Base-by-base conservation (phyloP, 2,888 invertebrate species). In the Drosophila atroscutellata region DNA sequence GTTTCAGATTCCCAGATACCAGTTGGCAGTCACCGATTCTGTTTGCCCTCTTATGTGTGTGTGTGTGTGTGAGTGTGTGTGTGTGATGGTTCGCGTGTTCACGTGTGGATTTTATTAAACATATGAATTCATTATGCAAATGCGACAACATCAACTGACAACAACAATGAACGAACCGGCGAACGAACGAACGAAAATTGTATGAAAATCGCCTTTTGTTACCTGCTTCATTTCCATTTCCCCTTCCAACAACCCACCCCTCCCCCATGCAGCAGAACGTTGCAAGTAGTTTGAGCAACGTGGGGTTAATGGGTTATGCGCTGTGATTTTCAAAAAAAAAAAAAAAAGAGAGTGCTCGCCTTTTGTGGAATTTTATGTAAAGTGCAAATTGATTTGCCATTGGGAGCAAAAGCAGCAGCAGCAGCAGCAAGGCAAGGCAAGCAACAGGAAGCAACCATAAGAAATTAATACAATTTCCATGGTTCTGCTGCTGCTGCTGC, bases 71-170 rank as follows among this genome's bases (percentile, higher is more conserved):
- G 15, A 15, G 6, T 24, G 24, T 18, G n/a, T n/a, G 39, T 18
- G 32, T 26, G 24, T 50, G n/a, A n/a, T 32, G 37, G 13, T n/a
- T n/a, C 60, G 36, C 82, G 67, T 84, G 81, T 77, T 85, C 84
- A 83, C 88, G 83, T 85, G 88, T 85, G 85, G 83, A 85, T 86
- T 88, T 86, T 86, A 86, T 88, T 88, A 90, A 85, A 86, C 90
- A 89, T 89, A 89, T 90, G 89, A 89, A 89, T 90, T 90, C 86
- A 90, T 89, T 90, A 89, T 89, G 89, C 80, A 89, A 89, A 89
- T 89, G 75, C 69, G 72, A 52, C 72, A 64, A 66, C 63, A 52
- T 61, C 67, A 55, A 54, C 57, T 55, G 47, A 55, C 60, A 39
- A 55, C 60, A 30, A 54, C 58, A 37, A 57, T 57, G 42, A 64